phyloP scores from a whole-genome alignment of 2,113 vertebrate species.

The Trogon surrucura region DNA sequence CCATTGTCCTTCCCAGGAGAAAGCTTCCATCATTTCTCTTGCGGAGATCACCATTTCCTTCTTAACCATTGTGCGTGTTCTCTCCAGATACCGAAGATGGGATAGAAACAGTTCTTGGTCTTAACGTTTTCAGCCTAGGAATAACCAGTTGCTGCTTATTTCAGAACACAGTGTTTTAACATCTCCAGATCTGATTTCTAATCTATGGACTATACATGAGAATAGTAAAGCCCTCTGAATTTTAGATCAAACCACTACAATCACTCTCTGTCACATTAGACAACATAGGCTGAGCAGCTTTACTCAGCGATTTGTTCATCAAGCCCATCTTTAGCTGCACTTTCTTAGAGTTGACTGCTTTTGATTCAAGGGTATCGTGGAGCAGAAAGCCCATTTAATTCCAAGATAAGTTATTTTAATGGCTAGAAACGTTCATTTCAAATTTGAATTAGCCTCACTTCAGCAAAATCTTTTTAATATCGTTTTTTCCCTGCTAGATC shows the following conservation, averaged over 20 bases:
- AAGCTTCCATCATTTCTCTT: not conserved
- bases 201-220: not conserved
- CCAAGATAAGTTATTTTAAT: conserved; percentile 6
- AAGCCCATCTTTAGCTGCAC: not conserved
- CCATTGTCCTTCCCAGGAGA: not conserved
- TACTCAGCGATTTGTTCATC: not conserved
- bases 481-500: not conserved
- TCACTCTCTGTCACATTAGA: not conserved
- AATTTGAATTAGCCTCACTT: conserved; percentile 39
- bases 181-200: not conserved
- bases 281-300: not conserved
- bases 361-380: not conserved
- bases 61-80: not conserved
- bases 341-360: not conserved
- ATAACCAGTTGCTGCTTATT: not conserved
- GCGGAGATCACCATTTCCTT: not conserved
- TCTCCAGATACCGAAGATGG: not conserved
- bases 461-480: conserved; percentile 40
- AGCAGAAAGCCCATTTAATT: conserved; percentile 24
- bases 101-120: not conserved
- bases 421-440: not conserved
- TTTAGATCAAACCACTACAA: not conserved
- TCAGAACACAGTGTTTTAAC: not conserved
- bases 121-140: not conserved
- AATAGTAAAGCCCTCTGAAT: not conserved